Base-by-base conservation (phyloP, 23 tunicate species). In the Corella eumyota region DNA sequence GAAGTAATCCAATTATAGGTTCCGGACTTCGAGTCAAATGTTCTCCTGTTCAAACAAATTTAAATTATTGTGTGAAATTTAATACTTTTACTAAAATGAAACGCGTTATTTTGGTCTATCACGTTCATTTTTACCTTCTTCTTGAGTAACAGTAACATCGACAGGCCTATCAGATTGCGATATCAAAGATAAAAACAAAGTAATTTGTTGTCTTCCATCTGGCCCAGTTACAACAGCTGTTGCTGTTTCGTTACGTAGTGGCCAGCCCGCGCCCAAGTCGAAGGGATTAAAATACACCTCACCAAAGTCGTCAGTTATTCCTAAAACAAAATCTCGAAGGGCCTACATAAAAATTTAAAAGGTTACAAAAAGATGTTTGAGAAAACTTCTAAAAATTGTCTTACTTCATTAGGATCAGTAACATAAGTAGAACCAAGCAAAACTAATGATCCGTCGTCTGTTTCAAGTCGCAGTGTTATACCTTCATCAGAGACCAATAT, bases 381-480 rank as follows among this genome's bases (percentile, higher is more conserved):
- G n/a, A n/a, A n/a, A n/a, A n/a, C n/a, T n/a, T n/a, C n/a, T n/a
- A n/a, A n/a, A n/a, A n/a, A n/a, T n/a, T 13, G 15, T 53, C 22
- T 19, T 20, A 60, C 65, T 45, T 60, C 65, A 45, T 60, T 60
- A 32, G 65, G 65, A 34, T 60, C 45, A 2, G 65, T 60, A 19
- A 60, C 23, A n/a, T 19, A 60, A 2, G 65, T 60, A 19, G 65
- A 60, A 17, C 65, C 65, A 4, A 60, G 17, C 65, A 60, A 32
- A 2, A 60, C 1, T n/a, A 60, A 2, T 4, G 65, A 60, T 19
- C 65, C 65, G 65, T 60, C 11, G 4, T 6, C 45, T 17, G 65
- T 60, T 30, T 60, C 65, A 9, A 60, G 45, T 15, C 65, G 65
- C 5, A 60, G 45, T 44, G 65, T 60, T 17, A 60, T 60, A 3